Base-by-base conservation (phyloP, 2,797 vertebrate species). In the Ataeniobius toweri region DNA sequence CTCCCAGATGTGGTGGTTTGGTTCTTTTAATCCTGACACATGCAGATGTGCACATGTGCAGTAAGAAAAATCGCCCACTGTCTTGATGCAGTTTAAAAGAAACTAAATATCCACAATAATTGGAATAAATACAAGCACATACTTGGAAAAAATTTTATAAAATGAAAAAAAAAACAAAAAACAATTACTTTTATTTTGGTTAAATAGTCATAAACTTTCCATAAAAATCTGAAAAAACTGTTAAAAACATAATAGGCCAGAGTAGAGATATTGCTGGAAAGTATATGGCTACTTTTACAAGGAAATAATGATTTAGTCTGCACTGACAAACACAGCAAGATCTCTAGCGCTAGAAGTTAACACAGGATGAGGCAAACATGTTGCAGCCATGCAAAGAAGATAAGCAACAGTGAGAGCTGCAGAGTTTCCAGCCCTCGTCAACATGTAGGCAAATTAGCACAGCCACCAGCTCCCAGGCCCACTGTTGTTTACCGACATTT, bases 351-450 rank as follows among this genome's bases (percentile, higher is more conserved):
- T 88, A 89, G 74, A 72, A 74, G 82, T 86, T 83, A 85, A 90
- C 85, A 79, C 74, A 81, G 74, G 83, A 89, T 6, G 77, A 89
- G 79, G 86, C 89, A 91, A 89, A 94, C 83, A 82, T 76, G 81
- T 86, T 75, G 79, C 86, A 92, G 93, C 92, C 95, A 95, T 96
- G 95, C 95, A 94, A 79, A 91, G 84, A 89, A 61, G 89, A 89
- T 83, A 93, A 94, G 93, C 94, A 94, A 93, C 92, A 92, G 92
- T 86, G 89, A 89, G 91, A 84, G 87, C 79, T 28, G 81, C 80
- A 85, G 81, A 83, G 76, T 86, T 81, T 89, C 77, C 81, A 58
- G 76, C 73, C 83, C 79, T 86, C 75, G 76, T 61, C 78, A 79
- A 71, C 75, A 79, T 50, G 77, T 67, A 79, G 83, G 79, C 71